Evolutionary conservation across 2,113 vertebrate species (phyloP), one percentile per base, ranked within the genome.

Genomic region (Ploceus nigricollis): DNA sequence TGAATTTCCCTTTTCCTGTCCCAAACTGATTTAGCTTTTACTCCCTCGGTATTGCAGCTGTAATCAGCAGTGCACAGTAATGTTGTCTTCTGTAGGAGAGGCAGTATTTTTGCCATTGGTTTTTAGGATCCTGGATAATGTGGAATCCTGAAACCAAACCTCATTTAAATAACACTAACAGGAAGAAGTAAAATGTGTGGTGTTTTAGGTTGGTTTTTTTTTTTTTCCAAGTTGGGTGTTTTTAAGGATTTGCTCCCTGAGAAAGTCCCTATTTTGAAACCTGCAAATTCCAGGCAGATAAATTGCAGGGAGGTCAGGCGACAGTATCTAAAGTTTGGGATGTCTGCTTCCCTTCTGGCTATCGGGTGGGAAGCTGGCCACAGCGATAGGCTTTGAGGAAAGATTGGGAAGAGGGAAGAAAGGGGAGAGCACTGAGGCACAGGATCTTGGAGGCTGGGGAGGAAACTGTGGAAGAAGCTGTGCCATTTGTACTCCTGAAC

Each of bases 1-100:
- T 92, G 76, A 63, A 63, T 95, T 93, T 91, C 84, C 78, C 68
- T 90, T 88, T 94, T 96, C 89, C 93, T 80, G 53, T 85, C 89
- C 89, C 78, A 77, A 71, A 86, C 58, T 80, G 31, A 63, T 76
- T 27, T 27, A 82, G 71, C 45, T 78, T 94, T 80, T 80, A 50
- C 53, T 92, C 87, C 33, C 25, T 83, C 1, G 4, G 7, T 61
- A 54, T 70, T 75, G 54, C 89, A 76, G 83, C 91, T 89, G 73
- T 47, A 42, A 58, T 79, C 90, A 70, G 84, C 70, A 56, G 40
- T 1, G 25, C 44, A 11, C 72, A 50, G 6, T 7, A 37, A 66
- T 35, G 44, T 51, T 57, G 82, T 56, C 69, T 69, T 60, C 48
- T 56, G 24, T 23, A 69, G 82, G 53, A 87, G 18, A 68, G 37